A percentile compares a stretch with the other conserved stretches of the same genome.
phyloP scores from a whole-genome alignment of 2,113 vertebrate species.

The Promerops cafer region DNA sequence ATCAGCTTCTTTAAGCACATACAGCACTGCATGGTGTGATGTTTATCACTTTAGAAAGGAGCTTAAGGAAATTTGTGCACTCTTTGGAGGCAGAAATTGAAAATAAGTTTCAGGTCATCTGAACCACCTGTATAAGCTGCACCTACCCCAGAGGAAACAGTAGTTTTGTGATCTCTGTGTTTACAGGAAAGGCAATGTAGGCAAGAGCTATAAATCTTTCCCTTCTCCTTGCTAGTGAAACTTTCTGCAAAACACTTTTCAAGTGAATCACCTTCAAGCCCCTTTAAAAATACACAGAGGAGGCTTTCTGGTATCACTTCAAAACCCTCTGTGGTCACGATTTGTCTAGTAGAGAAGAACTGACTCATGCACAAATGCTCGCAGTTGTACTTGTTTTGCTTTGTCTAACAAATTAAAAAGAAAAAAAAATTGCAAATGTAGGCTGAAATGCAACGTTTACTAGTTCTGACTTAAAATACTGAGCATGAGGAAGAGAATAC shows the following conservation, averaged over 20 bases:
- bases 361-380: not conserved
- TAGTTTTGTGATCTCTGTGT: not conserved
- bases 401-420: not conserved
- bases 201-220: not conserved
- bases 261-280: not conserved
- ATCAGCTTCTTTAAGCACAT: not conserved
- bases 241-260: not conserved
- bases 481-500: not conserved
- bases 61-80: not conserved
- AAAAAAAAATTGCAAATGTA: not conserved
- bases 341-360: not conserved
- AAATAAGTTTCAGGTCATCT: not conserved
- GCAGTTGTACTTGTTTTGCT: not conserved
- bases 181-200: not conserved
- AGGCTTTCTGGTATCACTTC: not conserved
- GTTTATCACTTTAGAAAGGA: not conserved
- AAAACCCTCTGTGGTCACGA: not conserved
- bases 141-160: not conserved
- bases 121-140: not conserved
- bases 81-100: not conserved
- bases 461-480: not conserved
- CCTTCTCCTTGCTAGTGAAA: not conserved
- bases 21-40: not conserved
- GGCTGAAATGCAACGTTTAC: not conserved
- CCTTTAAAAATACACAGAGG: not conserved